These are phyloP conservation scores for Oreohelix idahoensis DNA, from an alignment of 1,140 invertebrate species.

Conservation along the genomic window DNA sequence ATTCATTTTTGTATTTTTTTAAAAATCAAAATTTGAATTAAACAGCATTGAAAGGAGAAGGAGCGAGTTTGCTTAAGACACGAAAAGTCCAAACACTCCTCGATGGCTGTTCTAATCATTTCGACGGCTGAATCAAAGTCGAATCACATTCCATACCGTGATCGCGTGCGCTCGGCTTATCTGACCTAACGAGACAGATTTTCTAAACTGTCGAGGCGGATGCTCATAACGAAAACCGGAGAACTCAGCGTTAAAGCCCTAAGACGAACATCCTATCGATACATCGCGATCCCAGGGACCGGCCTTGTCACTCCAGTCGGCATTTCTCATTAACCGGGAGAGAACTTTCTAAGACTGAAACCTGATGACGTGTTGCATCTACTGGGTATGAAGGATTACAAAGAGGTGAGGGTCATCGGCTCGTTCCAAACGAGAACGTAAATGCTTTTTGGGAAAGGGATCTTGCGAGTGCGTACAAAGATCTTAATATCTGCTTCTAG, in stretches of 20 bases:
- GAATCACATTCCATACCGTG: not conserved
- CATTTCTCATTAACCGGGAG: constrained; percentile 52
- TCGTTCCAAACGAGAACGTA: too few species aligned
- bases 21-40: too few species aligned
- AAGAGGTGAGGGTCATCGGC: too few species aligned
- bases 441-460: too few species aligned
- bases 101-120: not conserved
- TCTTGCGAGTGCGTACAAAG: too few species aligned
- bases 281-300: not conserved
- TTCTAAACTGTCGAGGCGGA: constrained; percentile 14
- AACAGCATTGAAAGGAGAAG: too few species aligned
- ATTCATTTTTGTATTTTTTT: too few species aligned
- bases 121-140: not conserved
- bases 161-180: not conserved
- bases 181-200: constrained; percentile 15
- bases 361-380: too few species aligned
- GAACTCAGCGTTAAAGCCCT: constrained; percentile 42
- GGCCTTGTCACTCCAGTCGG: constrained; percentile 45
- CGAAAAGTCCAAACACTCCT: not conserved
- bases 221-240: not conserved
- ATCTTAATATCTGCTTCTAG: too few species aligned
- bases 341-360: constrained; percentile 6
- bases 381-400: too few species aligned
- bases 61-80: too few species aligned
- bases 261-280: constrained; percentile 47